Conservation (phyloP, 35 echinoderm and acorn worm genomes). For the Holothuria glaberrima region DNA sequence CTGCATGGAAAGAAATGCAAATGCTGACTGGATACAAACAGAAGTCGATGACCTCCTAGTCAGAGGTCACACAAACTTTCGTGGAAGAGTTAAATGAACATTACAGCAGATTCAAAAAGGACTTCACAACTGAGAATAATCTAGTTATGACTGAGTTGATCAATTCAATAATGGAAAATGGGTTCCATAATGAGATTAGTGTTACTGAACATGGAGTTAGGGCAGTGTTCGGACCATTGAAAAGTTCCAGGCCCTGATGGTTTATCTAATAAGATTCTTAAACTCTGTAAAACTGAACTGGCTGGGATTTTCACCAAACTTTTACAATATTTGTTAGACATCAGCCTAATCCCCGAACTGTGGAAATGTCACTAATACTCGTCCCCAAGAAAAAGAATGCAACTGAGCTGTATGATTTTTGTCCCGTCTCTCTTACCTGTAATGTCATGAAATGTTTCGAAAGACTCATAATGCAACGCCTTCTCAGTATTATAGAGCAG, state of each 20-base stretch:
- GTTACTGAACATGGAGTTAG: slow-evolving; percentile 5
- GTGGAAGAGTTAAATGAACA: slow-evolving; percentile 1
- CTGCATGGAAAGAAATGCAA: not conserved
- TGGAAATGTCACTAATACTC: not conserved
- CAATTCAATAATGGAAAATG: not conserved
- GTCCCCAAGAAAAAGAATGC: too few species aligned
- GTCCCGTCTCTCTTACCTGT: too few species aligned
- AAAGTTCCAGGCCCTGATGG: slow-evolving; percentile 4
- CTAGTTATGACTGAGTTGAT: not conserved
- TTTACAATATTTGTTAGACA: not conserved
- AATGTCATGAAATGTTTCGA: too few species aligned
- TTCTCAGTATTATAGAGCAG: slow-evolving; percentile 1
- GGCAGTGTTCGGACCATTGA: slow-evolving; percentile 15
- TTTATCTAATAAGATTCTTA: slow-evolving; percentile 2
- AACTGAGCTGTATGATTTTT: too few species aligned
- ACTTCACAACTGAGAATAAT: slow-evolving; percentile 1
- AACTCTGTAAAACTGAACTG: slow-evolving; percentile 19
- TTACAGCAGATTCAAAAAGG: not conserved
- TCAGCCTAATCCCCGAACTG: not conserved
- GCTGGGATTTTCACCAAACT: slow-evolving; percentile 14
- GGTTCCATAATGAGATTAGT: not conserved
- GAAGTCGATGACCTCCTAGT: not conserved
- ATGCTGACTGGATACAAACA: not conserved
- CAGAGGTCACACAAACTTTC: not conserved
- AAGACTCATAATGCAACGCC: not conserved